Conservation (phyloP, 2,113 vertebrate genomes). For the Bos taurus region DNA sequence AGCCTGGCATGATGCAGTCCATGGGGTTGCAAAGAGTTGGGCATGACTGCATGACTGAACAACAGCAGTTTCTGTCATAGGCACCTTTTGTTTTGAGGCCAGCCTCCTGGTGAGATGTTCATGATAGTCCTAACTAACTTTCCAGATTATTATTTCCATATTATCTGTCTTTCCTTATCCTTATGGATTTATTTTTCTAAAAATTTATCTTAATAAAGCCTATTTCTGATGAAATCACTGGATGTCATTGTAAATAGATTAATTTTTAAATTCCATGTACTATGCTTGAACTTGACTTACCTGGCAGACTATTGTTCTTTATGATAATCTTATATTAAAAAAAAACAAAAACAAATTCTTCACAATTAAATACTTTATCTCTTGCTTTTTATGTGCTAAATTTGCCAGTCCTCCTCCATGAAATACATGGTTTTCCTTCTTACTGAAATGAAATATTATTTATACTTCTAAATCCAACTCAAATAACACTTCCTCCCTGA, state of each 20-base stretch:
- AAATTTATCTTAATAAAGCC: background rate
- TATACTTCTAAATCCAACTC: background rate
- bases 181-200: background rate
- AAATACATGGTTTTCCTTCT: background rate
- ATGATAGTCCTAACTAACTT: background rate
- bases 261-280: background rate
- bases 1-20: background rate
- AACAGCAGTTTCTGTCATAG: background rate
- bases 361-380: background rate
- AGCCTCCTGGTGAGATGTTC: background rate
- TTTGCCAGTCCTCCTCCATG: background rate
- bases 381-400: background rate
- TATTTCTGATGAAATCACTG: background rate
- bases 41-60: accelerated
- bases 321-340: background rate
- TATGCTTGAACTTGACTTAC: background rate
- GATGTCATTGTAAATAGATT: background rate
- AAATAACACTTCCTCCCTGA: background rate
- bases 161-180: background rate
- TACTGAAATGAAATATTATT: background rate
- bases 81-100: background rate
- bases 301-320: background rate
- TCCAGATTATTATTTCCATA: background rate
- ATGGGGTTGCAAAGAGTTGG: background rate
- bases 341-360: background rate